Conservation (phyloP, 2,888 invertebrate species). For the Syrista parreyssii region DNA sequence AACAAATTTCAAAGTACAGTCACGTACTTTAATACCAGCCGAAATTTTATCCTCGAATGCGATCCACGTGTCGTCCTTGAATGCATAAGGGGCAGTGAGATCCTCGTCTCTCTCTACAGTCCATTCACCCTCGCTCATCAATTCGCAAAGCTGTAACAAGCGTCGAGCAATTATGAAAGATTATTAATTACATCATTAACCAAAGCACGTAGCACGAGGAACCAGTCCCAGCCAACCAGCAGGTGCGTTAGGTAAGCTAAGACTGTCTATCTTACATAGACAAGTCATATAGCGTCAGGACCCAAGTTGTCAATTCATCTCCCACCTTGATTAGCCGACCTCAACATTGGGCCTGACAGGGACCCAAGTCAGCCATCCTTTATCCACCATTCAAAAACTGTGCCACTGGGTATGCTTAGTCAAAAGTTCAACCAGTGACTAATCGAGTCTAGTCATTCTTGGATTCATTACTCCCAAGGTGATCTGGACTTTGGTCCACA, state of each 20-base stretch:
- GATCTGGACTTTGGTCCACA: too few species aligned
- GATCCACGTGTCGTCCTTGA: constrained; percentile 78
- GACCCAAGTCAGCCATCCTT: too few species aligned
- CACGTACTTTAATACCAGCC: constrained; percentile 74
- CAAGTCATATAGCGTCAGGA: too few species aligned
- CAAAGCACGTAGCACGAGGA: constrained; percentile 6
- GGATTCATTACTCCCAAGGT: neutral
- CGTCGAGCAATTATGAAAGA: constrained; percentile 7
- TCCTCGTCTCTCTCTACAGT: constrained; percentile 82
- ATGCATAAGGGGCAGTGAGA: constrained; percentile 81
- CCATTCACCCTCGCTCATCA: constrained; percentile 74
- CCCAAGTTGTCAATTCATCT: too few species aligned
- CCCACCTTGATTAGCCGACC: too few species aligned
- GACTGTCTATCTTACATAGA: too few species aligned
- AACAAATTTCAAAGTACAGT: neutral
- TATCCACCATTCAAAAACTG: too few species aligned
- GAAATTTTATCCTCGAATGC: constrained; percentile 81
- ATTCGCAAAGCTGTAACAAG: constrained; percentile 67
- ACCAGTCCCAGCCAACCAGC: neutral
- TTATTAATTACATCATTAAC: constrained; percentile 17
- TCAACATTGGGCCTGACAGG: too few species aligned
- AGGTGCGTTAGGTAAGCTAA: neutral
- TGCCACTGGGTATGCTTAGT: neutral
- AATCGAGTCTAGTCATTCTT: neutral
- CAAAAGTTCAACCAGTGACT: neutral